Percentiles rank a stretch among this genome's conserved stretches.
phyloP scores from a whole-genome alignment of 2,113 vertebrate species.

The Eira barbara region DNA sequence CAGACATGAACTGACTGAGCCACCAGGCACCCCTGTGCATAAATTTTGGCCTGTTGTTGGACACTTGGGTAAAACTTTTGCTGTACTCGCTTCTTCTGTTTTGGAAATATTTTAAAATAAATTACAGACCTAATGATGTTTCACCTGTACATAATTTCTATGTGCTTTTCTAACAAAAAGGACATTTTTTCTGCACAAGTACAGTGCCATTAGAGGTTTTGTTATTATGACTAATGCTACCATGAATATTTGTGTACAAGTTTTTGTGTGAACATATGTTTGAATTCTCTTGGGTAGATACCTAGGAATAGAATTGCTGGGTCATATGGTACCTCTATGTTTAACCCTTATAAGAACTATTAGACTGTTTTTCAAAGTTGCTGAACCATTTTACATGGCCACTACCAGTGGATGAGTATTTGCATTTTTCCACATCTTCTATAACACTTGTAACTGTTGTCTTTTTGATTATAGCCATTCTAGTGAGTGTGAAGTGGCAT shows the following conservation, averaged over 20 bases:
- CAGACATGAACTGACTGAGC: background rate
- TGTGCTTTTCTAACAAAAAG: background rate
- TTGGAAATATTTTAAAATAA: slow-evolving; percentile 24
- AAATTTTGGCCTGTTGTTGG: background rate
- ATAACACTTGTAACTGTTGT: background rate
- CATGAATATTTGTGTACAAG: background rate
- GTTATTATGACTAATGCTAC: background rate
- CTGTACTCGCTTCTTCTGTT: background rate
- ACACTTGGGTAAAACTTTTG: slow-evolving; percentile 2
- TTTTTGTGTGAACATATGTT: background rate
- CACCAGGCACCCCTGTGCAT: background rate
- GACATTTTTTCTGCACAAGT: background rate
- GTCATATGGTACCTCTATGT: background rate
- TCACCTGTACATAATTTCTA: background rate
- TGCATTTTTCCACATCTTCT: background rate
- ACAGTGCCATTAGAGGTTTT: background rate
- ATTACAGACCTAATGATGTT: background rate
- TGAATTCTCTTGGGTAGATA: background rate
- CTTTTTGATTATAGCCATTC: slow-evolving; percentile 20
- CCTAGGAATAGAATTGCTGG: background rate
- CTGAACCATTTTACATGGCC: background rate
- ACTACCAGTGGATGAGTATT: background rate
- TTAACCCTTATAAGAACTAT: background rate
- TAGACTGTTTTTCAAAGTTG: background rate
- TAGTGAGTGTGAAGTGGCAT: background rate